Conservation (phyloP, 2,888 invertebrate species). For the Eupsilia transversa region DNA sequence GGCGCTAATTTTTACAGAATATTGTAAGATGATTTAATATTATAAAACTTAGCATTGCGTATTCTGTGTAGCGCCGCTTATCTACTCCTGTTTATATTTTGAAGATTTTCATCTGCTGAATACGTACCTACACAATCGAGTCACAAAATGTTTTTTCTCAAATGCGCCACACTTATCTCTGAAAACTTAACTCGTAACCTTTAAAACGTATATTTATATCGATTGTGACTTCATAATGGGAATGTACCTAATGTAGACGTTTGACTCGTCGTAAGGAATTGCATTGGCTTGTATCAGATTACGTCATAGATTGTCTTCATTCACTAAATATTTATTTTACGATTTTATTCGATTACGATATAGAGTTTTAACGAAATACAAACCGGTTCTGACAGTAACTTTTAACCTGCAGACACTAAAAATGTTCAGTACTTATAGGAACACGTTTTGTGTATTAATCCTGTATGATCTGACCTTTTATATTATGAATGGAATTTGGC, state of each 20-base stretch:
- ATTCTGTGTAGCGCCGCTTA: neutral
- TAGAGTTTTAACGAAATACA: no score
- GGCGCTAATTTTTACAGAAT: neutral
- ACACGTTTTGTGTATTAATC: neutral
- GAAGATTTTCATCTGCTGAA: neutral
- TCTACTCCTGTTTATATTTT: neutral
- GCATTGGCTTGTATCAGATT: neutral
- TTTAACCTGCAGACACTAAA: neutral
- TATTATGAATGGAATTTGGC: slow-evolving; percentile 33
- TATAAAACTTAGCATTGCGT: neutral
- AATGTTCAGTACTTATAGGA: neutral
- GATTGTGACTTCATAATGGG: neutral
- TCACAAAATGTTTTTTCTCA: neutral
- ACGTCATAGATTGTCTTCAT: neutral
- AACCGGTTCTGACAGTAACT: neutral
- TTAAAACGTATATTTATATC: neutral
- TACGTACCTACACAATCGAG: neutral
- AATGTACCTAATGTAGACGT: neutral
- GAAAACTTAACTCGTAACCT: neutral
- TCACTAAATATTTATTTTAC: neutral
- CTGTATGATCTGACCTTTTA: slow-evolving; percentile 5
- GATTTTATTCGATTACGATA: no score
- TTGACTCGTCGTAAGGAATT: neutral
- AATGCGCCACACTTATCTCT: neutral
- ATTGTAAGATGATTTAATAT: neutral